Evolutionary conservation across 2,888 invertebrate genomes (phyloP), one percentile per base, ranked within the genome.

Genomic region (Neria commutata): DNA sequence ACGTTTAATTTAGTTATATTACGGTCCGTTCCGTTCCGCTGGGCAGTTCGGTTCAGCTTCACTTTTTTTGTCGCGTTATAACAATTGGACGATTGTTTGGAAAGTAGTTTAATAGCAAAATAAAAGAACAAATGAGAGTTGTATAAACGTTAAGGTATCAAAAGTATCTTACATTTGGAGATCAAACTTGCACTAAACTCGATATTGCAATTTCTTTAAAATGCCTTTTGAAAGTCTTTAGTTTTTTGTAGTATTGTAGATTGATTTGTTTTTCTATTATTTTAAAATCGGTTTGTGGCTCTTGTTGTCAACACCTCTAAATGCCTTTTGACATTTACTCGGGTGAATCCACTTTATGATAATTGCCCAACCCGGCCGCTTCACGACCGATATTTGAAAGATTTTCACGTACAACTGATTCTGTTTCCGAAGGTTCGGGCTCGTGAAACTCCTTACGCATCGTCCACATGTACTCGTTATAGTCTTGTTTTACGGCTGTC

Each of bases 401-500:
- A 73, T 87, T 87, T 67, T 87, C 87, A 72, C 86, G 85, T 62
- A 87, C 87, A 61, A 87, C 85, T 56, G 86, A 76, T 61, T 80
- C 79, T 21, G 74, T 66, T 67, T 81, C 75, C 60, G 78, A 67
- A 77, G 92, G 92, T 80, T 94, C 93, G 56, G 92, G 92, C 60
- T 78, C 79, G 52, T 75, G 85, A 80, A 93, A 93, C 72, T 93
- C 92, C 80, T 91, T 92, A 84, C 92, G 88, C 91, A 94, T 91
- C 82, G 94, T 94, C 94, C 94, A 94, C 91, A 93, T 92, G 74
- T 93, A 93, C 79, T 94, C 93, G 85, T 92, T 92, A 78, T 92
- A 91, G 78, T 92, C 92, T 82, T 92, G 92, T 80, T 92, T 92
- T 23, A 92, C 91, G 63, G 91, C 89, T 54, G 92, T 91, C 56